Evolutionary conservation across 2,888 invertebrate species (phyloP), one percentile per base, ranked within the genome.

Genomic region (Metalampra italica): DNA sequence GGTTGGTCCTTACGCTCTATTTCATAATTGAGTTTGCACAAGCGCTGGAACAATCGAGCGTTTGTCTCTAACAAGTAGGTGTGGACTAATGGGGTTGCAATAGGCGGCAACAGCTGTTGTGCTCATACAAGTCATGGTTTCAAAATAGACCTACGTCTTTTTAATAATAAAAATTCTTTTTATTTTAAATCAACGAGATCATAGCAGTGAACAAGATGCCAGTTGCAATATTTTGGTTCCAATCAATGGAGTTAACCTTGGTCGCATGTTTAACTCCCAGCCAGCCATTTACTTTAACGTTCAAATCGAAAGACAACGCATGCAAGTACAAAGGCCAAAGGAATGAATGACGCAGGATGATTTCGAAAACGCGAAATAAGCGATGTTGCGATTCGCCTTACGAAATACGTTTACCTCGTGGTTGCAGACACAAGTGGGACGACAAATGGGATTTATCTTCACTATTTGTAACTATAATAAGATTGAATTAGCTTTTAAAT

Each of bases 321-420:
- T 62, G 68, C 68, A 70, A 77, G 75, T 73, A 75, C 71, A 65
- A 69, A 76, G 72, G 71, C 68, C 66, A 60, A 65, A 72, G 78
- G 78, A 81, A 80, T 72, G 77, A 79, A 79, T 86, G 87, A 86
- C 86, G 84, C 78, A 81, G 84, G 78, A 78, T 72, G 75, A 75
- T 89, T 87, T 87, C 89, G 88, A 89, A 83, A 89, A 89, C 82
- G 83, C 73, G 73, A 86, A 88, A 84, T 87, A 84, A 83, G 78
- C 83, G 77, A 84, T 77, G 84, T 85, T 87, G 89, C 87, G 85
- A 83, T 86, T 81, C 68, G 73, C 68, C 78, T 88, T 88, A 78
- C 81, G 87, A 82, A 88, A 88, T 78, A 82, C 74, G 78, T 82
- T 75, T 75, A 71, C 74, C 78, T 78, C 71, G 78, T 70, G 82